A percentile compares a stretch with the other conserved stretches of the same genome.
phyloP scores from a whole-genome alignment of 2,113 vertebrate species.

The Murina feae region DNA sequence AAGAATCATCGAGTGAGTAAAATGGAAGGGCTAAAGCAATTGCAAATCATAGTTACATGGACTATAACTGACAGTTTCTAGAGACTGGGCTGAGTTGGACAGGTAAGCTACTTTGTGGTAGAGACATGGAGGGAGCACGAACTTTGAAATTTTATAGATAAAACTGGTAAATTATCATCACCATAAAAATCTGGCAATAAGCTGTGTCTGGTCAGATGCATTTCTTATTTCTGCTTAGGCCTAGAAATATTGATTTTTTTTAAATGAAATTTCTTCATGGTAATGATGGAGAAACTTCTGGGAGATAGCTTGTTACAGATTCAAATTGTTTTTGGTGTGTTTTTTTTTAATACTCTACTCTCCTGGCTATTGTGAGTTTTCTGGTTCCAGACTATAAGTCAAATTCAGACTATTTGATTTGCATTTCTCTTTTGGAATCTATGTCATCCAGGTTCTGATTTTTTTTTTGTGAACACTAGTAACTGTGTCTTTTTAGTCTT shows the following conservation, averaged over 20 bases:
- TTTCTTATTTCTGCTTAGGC: slow-evolving; percentile 13
- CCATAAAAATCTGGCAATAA: background rate
- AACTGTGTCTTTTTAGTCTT: background rate
- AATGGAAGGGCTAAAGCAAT: background rate
- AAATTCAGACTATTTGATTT: background rate
- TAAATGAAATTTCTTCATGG: background rate
- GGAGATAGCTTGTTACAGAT: background rate
- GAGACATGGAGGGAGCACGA: background rate
- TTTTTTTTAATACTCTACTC: background rate
- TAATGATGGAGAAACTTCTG: background rate
- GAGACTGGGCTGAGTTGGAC: background rate
- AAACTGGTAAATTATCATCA: background rate
- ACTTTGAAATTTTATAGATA: background rate
- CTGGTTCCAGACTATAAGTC: background rate
- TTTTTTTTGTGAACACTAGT: background rate
- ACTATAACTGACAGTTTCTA: background rate
- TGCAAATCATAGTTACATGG: background rate
- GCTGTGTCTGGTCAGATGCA: background rate
- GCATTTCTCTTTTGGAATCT: background rate
- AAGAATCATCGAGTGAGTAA: background rate
- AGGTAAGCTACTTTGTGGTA: background rate
- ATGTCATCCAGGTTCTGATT: background rate
- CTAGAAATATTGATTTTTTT: background rate
- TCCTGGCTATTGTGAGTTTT: background rate
- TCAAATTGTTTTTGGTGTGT: slow-evolving; percentile 4